phyloP scores from a whole-genome alignment of 2,888 invertebrate species.

The Glaucopsyche alexis region DNA sequence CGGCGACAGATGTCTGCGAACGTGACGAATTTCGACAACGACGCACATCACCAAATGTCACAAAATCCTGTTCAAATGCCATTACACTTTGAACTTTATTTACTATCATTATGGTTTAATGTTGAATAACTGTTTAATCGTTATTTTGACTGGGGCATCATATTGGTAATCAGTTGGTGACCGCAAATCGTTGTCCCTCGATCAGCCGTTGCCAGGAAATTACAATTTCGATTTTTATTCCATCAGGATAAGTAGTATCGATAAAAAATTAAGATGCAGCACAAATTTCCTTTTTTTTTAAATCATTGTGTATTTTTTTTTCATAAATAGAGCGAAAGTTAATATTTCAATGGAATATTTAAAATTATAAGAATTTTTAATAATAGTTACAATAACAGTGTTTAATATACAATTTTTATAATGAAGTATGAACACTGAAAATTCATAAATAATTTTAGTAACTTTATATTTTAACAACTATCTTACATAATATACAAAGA shows the following conservation, averaged over 20 bases:
- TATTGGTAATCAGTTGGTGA: conserved; percentile 77
- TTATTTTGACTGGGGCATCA: conserved; percentile 59
- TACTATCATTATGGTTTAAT: conserved; percentile 40
- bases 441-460: too few species aligned
- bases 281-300: neutral
- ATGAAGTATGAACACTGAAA: too few species aligned
- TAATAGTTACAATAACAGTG: too few species aligned
- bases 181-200: conserved; percentile 80
- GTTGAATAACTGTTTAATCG: conserved; percentile 42
- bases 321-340: too few species aligned
- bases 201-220: conserved; percentile 76
- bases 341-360: too few species aligned
- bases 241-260: conserved; percentile 59
- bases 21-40: conserved; percentile 77
- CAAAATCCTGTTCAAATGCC: neutral
- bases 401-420: too few species aligned
- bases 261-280: conserved; percentile 40
- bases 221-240: conserved; percentile 77
- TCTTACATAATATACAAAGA: too few species aligned
- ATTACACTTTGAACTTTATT: conserved; percentile 41
- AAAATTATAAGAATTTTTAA: too few species aligned
- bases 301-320: too few species aligned
- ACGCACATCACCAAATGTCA: conserved; percentile 48
- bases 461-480: neutral
- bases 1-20: conserved; percentile 77